Conservation (phyloP, 2,888 invertebrate species). For the Oscheius sp. region DNA sequence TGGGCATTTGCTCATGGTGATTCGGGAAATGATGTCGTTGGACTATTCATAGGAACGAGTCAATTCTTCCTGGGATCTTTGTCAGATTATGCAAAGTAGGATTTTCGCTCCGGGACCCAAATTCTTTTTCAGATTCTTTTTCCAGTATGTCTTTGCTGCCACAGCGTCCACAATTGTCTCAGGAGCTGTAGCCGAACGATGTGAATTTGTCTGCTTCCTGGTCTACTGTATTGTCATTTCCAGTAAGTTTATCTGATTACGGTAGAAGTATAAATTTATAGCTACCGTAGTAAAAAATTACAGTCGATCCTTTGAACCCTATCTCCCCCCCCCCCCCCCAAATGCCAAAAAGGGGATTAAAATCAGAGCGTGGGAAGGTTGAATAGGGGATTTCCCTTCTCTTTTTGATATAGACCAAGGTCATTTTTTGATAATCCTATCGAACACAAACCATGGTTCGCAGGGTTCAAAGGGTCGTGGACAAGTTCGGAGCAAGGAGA, state of each 20-base stretch:
- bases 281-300: too few relatives aligned
- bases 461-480: too few relatives aligned
- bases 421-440: too few relatives aligned
- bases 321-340: too few relatives aligned
- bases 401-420: too few relatives aligned
- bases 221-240: slow-evolving; percentile 77
- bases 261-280: too few relatives aligned
- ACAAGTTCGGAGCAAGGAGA: too few relatives aligned
- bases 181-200: slow-evolving; percentile 77
- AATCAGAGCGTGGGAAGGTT: too few relatives aligned
- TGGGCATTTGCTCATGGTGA: slow-evolving; percentile 76
- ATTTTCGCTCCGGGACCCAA: neutral
- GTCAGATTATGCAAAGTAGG: slow-evolving; percentile 57
- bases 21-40: slow-evolving; percentile 67
- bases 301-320: too few relatives aligned
- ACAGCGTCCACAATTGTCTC: slow-evolving; percentile 77
- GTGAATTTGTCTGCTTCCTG: slow-evolving; percentile 77
- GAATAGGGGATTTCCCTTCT: too few relatives aligned
- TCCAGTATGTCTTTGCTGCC: slow-evolving; percentile 78
- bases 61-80: slow-evolving; percentile 66
- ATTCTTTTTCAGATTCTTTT: slow-evolving; percentile 73
- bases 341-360: too few relatives aligned
- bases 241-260: slow-evolving; percentile 73
- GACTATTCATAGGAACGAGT: slow-evolving; percentile 74
- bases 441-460: too few relatives aligned